Evolutionary conservation across 2,797 vertebrate species (phyloP).

Genomic region (Tinamus major): DNA sequence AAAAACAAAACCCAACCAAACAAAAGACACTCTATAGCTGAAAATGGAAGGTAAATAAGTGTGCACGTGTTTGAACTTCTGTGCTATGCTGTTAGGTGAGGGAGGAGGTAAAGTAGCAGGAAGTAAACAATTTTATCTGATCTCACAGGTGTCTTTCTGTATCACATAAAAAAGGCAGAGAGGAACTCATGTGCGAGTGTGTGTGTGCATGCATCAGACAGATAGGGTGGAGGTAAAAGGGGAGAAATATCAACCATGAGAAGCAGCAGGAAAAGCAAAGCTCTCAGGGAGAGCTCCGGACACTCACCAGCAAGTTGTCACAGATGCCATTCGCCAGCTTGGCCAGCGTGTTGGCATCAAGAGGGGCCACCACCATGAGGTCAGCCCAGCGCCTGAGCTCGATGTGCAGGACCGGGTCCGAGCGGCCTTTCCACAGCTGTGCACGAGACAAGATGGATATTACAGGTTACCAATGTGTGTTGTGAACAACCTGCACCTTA

Average conservation of each 20-base stretch:
- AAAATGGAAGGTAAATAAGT: neutral
- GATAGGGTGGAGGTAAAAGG: neutral
- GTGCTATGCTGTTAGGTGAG: neutral
- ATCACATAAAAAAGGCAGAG: neutral
- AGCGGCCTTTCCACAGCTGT: slow-evolving; percentile 89
- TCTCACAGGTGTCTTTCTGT: slow-evolving; percentile 28
- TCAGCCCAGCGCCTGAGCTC: slow-evolving; percentile 95
- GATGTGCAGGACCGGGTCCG: slow-evolving; percentile 94
- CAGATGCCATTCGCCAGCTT: slow-evolving; percentile 94
- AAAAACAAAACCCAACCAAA: too few species aligned
- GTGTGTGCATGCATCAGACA: fast-evolving
- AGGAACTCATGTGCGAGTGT: neutral
- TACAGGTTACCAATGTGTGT: neutral
- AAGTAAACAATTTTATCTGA: slow-evolving; percentile 53
- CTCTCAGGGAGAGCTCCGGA: neutral
- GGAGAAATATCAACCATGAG: neutral
- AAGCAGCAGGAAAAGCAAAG: neutral
- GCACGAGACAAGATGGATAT: neutral
- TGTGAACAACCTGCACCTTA: neutral
- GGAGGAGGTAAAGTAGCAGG: slow-evolving; percentile 33
- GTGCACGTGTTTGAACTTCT: neutral
- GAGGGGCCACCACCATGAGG: slow-evolving; percentile 91
- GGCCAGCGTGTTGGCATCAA: slow-evolving; percentile 96
- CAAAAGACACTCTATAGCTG: neutral
- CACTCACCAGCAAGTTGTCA: slow-evolving; percentile 95